Base-by-base conservation (phyloP, 1,140 invertebrate species). In the Steinernema feltiae region DNA sequence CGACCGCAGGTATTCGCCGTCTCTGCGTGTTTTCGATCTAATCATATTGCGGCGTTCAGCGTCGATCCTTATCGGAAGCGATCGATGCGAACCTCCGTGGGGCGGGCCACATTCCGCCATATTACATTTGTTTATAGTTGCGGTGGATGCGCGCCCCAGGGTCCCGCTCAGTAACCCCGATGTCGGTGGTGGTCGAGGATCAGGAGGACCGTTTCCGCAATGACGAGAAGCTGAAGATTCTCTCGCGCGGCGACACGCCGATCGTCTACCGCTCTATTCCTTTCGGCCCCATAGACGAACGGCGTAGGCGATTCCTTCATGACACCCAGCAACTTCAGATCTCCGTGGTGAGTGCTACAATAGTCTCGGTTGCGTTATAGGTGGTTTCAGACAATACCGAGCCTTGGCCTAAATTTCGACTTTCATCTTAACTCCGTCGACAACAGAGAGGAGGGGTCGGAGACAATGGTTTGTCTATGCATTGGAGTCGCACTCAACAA, bases 21-120 rank as follows among this genome's bases (percentile, higher is more conserved):
- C 7, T 41, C 35, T 3, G 12, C 53, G 24, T 63, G 53, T 63
- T 27, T 63, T 12, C 53, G 53, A 63, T 63, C 53, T 63, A 63
- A 63, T 63, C 53, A 63, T 63, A 63, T 63, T 63, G 53, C 53
- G 53, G 53, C 53, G 53, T 63, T 63, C 53, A 18, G 18, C 35
- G 18, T 18, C 35, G 53, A 63, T 63, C 53, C 53, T 63, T 63
- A 63, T 63, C 53, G 12, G 53, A 63, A 27, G 15, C 7, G 3
- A 63, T 17, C 53, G 53, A 12, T 12, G 3, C 2, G 53, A 41
- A 41, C 35, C 53, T 15, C 53, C 3, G 3, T 3, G 53, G 53
- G 53, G 53, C 12, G 53, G 53, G 53, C 12, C 53, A 27, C 53
- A 63, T 63, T 63, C 53, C 53, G 53, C 53, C 53, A 63, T 27